Base-by-base conservation (phyloP, 64 coral and sea anemone genomes). In the Cladopsammia gracilis region DNA sequence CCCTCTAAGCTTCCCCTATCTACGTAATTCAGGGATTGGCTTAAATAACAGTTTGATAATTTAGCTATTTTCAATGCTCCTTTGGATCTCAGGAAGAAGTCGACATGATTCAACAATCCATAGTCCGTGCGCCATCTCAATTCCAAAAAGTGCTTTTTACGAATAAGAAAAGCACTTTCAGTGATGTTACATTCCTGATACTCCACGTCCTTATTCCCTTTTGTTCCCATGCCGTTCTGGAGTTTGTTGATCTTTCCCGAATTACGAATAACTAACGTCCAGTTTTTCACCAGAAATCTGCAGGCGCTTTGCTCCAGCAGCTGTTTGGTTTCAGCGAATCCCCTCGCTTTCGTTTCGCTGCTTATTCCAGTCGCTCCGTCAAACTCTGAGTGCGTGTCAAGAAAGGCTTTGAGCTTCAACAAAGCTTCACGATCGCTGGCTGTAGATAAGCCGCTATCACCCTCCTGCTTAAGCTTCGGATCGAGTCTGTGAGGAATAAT, bases 81-180 rank as follows among this genome's bases (percentile, higher is more conserved):
- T 82, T 88, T 89, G 18, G 92, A 88, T 18, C 92, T 75, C 43
- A 94, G 7, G 67, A 94, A 94, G 52, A 94, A 89, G 43, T 94
- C 86, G 13, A 94, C 52, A 13, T 58, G 13, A 9, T 58, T 65
- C 5, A 88, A 58, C 74, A 59, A 78, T 64, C 92, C 92, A n/a
- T 94, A 94, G 43, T 88, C 92, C 4, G 54, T 59, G 34, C 79
- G 47, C 75, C 85, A 94, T 12, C 58, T 23, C 15, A 83, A 83
- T 11, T 86, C 77, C 25, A 61, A 62, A 45, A 89, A 89, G 19
- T 80, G 67, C 72, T n/a, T 72, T 19, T 79, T 94, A 42, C 92
- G 92, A 48, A 94, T 14, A 48, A 94, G 24, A 62, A 94, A 94
- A 0, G 86, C 92, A 13, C 75, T 85, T n/a, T 89, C 74, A 24